phyloP scores from a whole-genome alignment of 2,797 vertebrate genomes.

The Menidia menidia region DNA sequence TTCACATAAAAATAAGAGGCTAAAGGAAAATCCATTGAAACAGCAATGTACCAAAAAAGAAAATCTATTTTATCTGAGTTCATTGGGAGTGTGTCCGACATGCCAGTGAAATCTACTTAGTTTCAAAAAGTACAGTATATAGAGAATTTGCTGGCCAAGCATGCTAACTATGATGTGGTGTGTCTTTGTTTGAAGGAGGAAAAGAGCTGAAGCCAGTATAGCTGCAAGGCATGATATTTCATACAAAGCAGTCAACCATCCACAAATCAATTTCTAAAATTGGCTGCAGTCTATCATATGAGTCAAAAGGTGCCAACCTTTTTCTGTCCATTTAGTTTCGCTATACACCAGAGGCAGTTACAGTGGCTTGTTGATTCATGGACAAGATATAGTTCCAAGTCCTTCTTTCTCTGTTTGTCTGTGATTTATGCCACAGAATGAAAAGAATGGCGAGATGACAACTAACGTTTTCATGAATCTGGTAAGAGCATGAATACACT shows the following conservation, averaged over 20 bases:
- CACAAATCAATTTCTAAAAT: background rate
- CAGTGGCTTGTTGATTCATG: background rate
- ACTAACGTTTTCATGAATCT: conserved; percentile 88
- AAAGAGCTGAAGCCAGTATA: background rate
- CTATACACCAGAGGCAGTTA: background rate
- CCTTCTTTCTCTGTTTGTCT: conserved; percentile 6
- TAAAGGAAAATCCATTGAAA: too few relatives aligned
- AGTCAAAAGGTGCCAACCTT: background rate
- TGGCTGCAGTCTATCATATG: background rate
- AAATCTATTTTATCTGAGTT: too few relatives aligned
- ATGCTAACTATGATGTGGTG: background rate
- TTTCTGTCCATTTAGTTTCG: background rate
- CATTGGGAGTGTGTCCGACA: too few relatives aligned
- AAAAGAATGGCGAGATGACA: conserved; percentile 86
- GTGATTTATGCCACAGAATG: conserved; percentile 65
- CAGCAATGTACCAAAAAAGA: too few relatives aligned
- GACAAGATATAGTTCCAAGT: background rate
- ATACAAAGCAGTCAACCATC: background rate
- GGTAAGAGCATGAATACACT: conserved; percentile 70
- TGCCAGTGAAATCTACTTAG: too few relatives aligned
- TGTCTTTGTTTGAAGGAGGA: background rate
- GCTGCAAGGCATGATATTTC: background rate
- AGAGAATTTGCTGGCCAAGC: background rate
- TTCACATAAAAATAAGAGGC: too few relatives aligned
- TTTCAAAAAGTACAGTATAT: background rate